Percentiles rank a stretch among this genome's conserved stretches.
Conservation (phyloP, 2,113 vertebrate species). For the Ondatra zibethicus region DNA sequence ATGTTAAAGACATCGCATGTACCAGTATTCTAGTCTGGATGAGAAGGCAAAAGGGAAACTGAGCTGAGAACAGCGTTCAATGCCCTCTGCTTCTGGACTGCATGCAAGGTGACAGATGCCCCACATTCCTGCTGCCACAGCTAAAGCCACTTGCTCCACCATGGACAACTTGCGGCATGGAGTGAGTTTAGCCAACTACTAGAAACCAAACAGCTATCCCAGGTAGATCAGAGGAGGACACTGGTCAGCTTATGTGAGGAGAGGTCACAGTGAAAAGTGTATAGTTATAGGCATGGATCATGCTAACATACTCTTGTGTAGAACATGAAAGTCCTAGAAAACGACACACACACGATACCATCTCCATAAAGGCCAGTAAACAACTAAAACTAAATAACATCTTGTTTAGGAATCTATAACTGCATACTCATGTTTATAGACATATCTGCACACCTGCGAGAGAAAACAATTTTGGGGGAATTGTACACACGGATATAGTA, state of each 20-base stretch:
- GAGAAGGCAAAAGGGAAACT: background rate
- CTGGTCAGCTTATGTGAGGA: background rate
- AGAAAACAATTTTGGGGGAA: background rate
- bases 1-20: background rate
- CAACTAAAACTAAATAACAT: slow-evolving; percentile 20
- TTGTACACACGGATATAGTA: background rate
- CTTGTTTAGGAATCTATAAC: background rate
- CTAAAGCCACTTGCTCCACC: background rate
- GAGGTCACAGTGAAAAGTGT: slow-evolving; percentile 4
- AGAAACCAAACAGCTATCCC: background rate
- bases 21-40: background rate
- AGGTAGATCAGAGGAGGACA: background rate
- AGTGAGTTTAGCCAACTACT: background rate
- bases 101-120: background rate
- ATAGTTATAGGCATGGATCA: background rate
- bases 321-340: slow-evolving; percentile 19
- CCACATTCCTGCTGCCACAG: background rate
- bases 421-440: background rate
- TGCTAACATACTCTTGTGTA: background rate
- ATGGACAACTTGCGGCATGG: background rate
- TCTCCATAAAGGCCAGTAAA: background rate
- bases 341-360: background rate
- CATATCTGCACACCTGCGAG: background rate
- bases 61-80: background rate
- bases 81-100: background rate